phyloP scores from a whole-genome alignment of 2,113 vertebrate species.

The Sprattus sprattus region DNA sequence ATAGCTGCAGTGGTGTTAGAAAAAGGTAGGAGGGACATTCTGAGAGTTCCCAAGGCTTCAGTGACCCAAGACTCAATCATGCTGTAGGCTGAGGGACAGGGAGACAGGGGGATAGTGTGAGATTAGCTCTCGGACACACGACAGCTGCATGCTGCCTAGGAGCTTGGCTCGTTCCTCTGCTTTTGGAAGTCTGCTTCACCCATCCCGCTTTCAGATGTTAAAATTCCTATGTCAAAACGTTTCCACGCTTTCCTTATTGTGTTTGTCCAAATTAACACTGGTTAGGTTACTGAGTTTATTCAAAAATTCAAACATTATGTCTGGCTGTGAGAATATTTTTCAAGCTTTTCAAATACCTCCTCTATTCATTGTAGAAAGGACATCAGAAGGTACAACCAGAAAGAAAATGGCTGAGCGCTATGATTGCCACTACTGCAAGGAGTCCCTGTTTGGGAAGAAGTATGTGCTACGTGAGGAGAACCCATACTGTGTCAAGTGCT shows the following conservation, averaged over 20 bases:
- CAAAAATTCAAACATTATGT: too few species aligned
- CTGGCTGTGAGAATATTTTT: too few species aligned
- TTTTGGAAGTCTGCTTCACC: neutral
- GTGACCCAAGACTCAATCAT: neutral
- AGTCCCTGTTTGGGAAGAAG: slow-evolving; percentile 81
- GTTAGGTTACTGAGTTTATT: too few species aligned
- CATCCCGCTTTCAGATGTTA: neutral
- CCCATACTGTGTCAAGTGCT: slow-evolving; percentile 81
- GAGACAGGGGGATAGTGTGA: slow-evolving; percentile 13
- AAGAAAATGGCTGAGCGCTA: slow-evolving; percentile 79
- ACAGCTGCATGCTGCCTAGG: slow-evolving; percentile 28
- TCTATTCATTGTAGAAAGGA: neutral
- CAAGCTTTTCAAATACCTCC: neutral
- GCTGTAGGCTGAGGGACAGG: neutral
- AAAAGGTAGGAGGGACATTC: neutral
- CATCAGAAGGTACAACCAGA: neutral
- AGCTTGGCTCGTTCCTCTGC: neutral
- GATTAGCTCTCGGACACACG: slow-evolving; percentile 30
- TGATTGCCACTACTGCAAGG: slow-evolving; percentile 79
- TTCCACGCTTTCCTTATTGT: too few species aligned
- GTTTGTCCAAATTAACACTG: too few species aligned
- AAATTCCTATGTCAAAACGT: neutral
- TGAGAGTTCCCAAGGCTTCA: neutral
- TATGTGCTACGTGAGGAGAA: slow-evolving; percentile 81
- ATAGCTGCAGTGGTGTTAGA: neutral